Evolutionary conservation across 2,797 vertebrate genomes (phyloP), one percentile per base, ranked within the genome.

Genomic region (Diplodus puntazzo): DNA sequence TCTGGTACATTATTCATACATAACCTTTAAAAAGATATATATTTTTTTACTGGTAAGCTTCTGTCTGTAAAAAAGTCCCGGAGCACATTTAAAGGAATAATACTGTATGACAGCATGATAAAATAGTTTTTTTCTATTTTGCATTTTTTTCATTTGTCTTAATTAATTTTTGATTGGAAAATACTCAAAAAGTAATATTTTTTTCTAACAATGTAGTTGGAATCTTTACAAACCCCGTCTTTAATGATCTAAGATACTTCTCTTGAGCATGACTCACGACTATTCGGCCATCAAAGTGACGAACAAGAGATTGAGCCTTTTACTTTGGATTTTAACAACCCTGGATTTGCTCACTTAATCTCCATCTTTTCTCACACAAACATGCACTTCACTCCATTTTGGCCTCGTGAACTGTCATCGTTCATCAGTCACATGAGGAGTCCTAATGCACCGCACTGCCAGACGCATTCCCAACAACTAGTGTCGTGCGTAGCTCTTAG

Each of bases 31-130:
- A 84, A 73, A 76, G 6, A 74, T 66, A 14, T 82, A 48, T 61
- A 59, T 82, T 85, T 88, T 87, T 93, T 89, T 66, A 84, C 83
- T 84, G 59, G 9, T 81, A 72, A 82, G 80, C 52, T 87, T 27
- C 53, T 52, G 93, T 96, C 95, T 96, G 95, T 96, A 95, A 96
- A 96, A 95, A 94, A 96, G 94, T 95, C 95, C 94, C 85, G 85
- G 90, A 95, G 94, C 93, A 94, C 90, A 90, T 66, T 78, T 73
- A 30, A 69, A 55, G 3, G 11, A 68, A 68, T 11, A 42, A 49
- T 21, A 39, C 39, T 39, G 39, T 39, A 20, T 34, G 13, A 64
- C 0, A 57, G 46, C 39, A 5, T 20, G 12, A 34, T 61, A 3
- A 49, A 7, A 46, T 2, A 13, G 2, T 1, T 59, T 14, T 14